A percentile compares a stretch with the other conserved stretches of the same genome.
Evolutionary conservation across 2,113 vertebrate species (phyloP).

Genomic region (Physeter macrocephalus): DNA sequence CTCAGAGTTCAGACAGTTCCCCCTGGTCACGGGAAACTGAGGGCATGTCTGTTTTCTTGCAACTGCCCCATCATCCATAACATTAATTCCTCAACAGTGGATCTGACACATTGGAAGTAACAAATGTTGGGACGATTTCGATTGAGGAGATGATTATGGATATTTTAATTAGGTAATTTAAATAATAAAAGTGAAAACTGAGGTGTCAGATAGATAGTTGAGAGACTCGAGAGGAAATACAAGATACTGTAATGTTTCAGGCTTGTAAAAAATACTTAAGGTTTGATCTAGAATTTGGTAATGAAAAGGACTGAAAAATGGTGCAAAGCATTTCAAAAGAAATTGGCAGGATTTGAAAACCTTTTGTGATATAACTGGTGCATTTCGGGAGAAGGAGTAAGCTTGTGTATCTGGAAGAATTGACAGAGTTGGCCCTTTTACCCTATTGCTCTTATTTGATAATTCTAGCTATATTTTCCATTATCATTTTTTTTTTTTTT

Average conservation of each 20-base stretch:
- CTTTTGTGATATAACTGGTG: neutral
- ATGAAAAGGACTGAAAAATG: neutral
- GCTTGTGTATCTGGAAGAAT: neutral
- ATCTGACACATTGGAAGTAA: neutral
- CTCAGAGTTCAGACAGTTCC: constrained; percentile 66
- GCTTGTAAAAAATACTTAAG: neutral
- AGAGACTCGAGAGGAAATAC: neutral
- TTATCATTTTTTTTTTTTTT: neutral
- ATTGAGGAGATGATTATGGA: neutral
- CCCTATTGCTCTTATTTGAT: neutral
- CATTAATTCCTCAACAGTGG: constrained; percentile 3
- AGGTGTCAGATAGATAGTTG: neutral
- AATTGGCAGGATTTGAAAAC: neutral
- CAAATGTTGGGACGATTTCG: constrained; percentile 20
- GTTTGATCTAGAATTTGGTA: neutral
- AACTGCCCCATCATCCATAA: neutral
- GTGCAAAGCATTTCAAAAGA: neutral
- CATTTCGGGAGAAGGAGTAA: neutral
- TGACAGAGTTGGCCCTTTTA: neutral
- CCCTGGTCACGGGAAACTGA: neutral
- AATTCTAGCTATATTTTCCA: neutral
- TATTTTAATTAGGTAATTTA: neutral
- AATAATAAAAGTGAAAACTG: neutral
- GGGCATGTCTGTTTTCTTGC: neutral
- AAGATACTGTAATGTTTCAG: neutral